phyloP scores from a whole-genome alignment of 1,140 invertebrate genomes.

The Nephila pilipes region DNA sequence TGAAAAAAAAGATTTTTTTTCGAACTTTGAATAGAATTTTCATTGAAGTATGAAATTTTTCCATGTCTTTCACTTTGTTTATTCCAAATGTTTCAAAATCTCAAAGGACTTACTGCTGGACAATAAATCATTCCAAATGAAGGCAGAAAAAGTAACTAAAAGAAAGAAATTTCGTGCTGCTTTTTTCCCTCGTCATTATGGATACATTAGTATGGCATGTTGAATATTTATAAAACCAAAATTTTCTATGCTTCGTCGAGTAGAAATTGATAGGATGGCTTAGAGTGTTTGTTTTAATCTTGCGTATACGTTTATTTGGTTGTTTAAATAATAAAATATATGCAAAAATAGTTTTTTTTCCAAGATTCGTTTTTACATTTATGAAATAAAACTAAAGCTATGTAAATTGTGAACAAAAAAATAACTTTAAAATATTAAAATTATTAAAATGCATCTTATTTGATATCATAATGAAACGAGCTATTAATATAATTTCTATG shows the following conservation, averaged over 20 bases:
- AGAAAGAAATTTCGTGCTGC: background rate
- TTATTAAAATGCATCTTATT: no score
- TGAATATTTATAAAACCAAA: conserved; percentile 20
- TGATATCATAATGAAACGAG: no score
- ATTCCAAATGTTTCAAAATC: conserved; percentile 6
- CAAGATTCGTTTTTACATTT: no score
- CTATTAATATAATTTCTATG: no score
- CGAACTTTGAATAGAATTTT: background rate
- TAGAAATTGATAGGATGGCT: conserved; percentile 18
- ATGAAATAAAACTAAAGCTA: no score
- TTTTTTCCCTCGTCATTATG: background rate
- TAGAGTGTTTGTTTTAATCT: background rate
- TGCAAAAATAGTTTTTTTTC: background rate
- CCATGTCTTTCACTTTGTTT: background rate
- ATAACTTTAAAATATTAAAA: no score
- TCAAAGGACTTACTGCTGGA: background rate
- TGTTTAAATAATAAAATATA: background rate
- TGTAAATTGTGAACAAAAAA: no score
- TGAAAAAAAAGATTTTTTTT: background rate
- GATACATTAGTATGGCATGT: background rate
- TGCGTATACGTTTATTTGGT: background rate
- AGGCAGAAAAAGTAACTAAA: background rate
- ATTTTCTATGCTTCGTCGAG: background rate
- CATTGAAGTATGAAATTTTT: background rate
- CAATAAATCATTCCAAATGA: conserved; percentile 17